These are phyloP conservation scores for Nasua narica DNA, from an alignment of 2,797 vertebrate species.

Conservation along the genomic window DNA sequence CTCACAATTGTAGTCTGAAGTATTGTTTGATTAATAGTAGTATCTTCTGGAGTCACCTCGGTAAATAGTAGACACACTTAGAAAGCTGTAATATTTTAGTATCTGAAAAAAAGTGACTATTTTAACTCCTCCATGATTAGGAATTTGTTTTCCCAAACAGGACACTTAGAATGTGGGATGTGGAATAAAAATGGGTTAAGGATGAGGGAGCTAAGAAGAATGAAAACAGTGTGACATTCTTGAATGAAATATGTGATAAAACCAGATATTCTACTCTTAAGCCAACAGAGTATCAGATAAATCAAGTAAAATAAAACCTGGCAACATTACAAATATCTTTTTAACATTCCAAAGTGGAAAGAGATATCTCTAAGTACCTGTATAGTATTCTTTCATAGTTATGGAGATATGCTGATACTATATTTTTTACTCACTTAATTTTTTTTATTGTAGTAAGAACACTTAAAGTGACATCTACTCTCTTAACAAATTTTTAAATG, in stretches of 20 bases:
- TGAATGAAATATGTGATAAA: slow-evolving; percentile 45
- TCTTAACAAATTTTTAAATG: not conserved
- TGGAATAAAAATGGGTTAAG: slow-evolving; percentile 8
- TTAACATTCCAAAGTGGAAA: slow-evolving; percentile 3
- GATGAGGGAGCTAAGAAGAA: slow-evolving; percentile 10
- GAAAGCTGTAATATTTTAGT: not conserved
- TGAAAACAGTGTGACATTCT: slow-evolving; percentile 38
- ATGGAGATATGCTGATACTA: not conserved
- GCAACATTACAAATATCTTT: slow-evolving; percentile 43
- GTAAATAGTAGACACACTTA: not conserved
- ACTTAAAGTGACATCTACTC: not conserved
- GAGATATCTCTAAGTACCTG: not conserved
- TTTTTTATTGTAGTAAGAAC: not conserved
- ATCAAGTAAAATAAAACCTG: slow-evolving; percentile 53
- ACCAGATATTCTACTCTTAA: slow-evolving; percentile 9
- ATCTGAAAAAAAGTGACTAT: not conserved
- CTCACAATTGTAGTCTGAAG: not conserved
- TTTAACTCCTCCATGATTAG: not conserved
- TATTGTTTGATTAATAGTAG: not conserved
- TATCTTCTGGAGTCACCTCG: not conserved
- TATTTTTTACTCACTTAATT: not conserved
- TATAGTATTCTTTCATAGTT: slow-evolving; percentile 1
- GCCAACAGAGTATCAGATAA: slow-evolving; percentile 15
- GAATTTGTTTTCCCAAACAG: not conserved
- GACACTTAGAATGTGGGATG: not conserved